phyloP scores from a whole-genome alignment of 2,888 invertebrate species.

The Thecocarcelia acutangulata region DNA sequence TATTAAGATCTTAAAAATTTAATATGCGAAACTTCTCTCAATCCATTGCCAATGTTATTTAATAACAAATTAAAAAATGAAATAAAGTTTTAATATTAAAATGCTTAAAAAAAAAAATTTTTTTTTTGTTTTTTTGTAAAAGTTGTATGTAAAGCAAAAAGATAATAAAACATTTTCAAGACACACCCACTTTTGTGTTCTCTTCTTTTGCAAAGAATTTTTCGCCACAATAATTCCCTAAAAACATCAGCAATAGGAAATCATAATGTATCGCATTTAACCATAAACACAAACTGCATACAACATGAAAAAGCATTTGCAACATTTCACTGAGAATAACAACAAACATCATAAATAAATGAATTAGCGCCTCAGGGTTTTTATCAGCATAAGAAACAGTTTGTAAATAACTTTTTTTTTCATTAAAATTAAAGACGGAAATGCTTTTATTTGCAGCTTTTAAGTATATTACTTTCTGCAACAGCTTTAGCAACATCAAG shows the following conservation, averaged over 20 bases:
- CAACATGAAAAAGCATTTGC: constrained; percentile 53
- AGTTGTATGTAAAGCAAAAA: constrained; percentile 37
- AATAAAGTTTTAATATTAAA: no score
- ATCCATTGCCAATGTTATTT: constrained; percentile 68
- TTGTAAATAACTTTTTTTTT: constrained; percentile 25
- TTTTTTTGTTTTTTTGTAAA: no score
- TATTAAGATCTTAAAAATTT: neutral
- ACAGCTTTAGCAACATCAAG: constrained; percentile 21
- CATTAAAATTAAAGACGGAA: constrained; percentile 53
- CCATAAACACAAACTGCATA: constrained; percentile 3
- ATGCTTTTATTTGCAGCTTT: constrained; percentile 55
- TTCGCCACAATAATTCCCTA: constrained; percentile 35
- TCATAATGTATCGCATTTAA: constrained; percentile 27
- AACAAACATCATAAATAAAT: constrained; percentile 67
- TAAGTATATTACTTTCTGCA: constrained; percentile 9
- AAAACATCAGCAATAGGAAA: constrained; percentile 43
- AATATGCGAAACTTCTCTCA: constrained; percentile 25
- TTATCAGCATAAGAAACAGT: constrained; percentile 22
- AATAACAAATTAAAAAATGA: constrained; percentile 44
- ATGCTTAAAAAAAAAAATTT: no score
- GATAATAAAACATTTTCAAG: constrained; percentile 30
- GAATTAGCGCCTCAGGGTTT: constrained; percentile 71
- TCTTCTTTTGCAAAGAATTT: constrained; percentile 24
- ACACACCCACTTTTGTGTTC: constrained; percentile 65
- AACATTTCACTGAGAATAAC: constrained; percentile 39